Percentiles rank a stretch among this genome's conserved stretches.
These are phyloP conservation scores for Lagodon rhomboides DNA, from an alignment of 2,797 vertebrate genomes.

Conservation along the genomic window DNA sequence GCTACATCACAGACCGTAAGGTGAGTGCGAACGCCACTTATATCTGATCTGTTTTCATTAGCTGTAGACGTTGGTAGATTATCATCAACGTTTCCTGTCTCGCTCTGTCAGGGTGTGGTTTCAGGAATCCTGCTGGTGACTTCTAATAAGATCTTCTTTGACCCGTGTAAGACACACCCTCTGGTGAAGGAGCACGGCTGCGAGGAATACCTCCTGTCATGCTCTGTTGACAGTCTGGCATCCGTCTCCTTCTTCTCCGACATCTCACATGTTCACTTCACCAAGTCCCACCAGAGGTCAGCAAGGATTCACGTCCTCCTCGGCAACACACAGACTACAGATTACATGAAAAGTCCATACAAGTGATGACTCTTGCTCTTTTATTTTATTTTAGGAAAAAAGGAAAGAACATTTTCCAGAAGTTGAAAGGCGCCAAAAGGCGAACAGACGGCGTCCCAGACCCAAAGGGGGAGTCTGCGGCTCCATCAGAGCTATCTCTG, in stretches of 20 bases:
- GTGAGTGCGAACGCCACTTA: conserved; percentile 57
- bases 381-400: conserved; percentile 72
- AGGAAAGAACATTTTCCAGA: conserved; percentile 74
- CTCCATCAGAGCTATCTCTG: conserved; percentile 50
- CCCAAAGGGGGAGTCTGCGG: conserved; percentile 48
- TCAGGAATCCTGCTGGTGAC: conserved; percentile 87
- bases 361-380: background rate
- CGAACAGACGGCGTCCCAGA: conserved; percentile 19
- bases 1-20: conserved; percentile 88
- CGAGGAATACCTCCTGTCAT: conserved; percentile 88
- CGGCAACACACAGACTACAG: background rate
- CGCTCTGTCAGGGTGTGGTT: conserved; percentile 83
- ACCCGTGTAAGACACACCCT: conserved; percentile 87
- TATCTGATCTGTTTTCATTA: no score
- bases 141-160: conserved; percentile 88
- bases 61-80: background rate
- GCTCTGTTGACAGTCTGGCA: conserved; percentile 79
- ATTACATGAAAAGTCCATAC: background rate
- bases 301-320: conserved; percentile 18
- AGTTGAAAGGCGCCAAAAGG: conserved; percentile 63
- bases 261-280: conserved; percentile 86
- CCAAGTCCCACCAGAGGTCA: conserved; percentile 82
- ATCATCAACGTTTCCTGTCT: background rate
- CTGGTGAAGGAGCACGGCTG: conserved; percentile 88
- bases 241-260: conserved; percentile 86